Base-by-base conservation (phyloP, 2,797 vertebrate genomes). In the Chloroceryle inda region DNA sequence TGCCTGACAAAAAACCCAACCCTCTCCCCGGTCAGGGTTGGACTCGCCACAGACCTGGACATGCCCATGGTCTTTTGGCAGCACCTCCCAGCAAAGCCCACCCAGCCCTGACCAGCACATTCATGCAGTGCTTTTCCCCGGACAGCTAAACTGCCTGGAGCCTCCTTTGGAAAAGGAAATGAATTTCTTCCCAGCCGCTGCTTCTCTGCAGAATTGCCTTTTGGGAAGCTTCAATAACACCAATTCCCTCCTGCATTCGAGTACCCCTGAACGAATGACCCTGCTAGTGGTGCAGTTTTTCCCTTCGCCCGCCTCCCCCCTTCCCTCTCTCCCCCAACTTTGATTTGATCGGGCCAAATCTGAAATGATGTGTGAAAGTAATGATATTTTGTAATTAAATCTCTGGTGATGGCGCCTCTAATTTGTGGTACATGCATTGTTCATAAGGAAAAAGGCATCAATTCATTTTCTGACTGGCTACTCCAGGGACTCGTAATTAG, bases 361-460 rank as follows among this genome's bases (percentile, higher is more conserved):
- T 98, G 98, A 98, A 98, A 98, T 98, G 98, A 98, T 98, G 98
- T 98, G 98, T 98, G 98, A 98, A 98, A 98, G 98, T 98, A 98
- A 98, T 98, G 98, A 98, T 98, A 98, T 98, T 98, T 98, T 98
- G 98, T 98, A 98, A 98, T 98, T 98, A 98, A 98, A 98, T 98
- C 98, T 98, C 98, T 98, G 97, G 98, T 97, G 98, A 98, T 97
- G 97, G 98, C 64, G 96, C 95, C 97, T 83, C 97, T 97, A 98
- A 98, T 98, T 98, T 98, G 98, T 98, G 98, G 97, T 98, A 98
- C 98, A 98, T 98, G 98, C 97, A 98, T 98, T 98, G 98, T 98
- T 98, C 98, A 98, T 98, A 98, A 98, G 98, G 98, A 98, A 98
- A 98, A 98, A 98, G 26, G 97, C 98, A 98, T 98, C 98, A 98